These are phyloP conservation scores for Criorhina ranunculi DNA, from an alignment of 2,888 invertebrate genomes.

Conservation along the genomic window DNA sequence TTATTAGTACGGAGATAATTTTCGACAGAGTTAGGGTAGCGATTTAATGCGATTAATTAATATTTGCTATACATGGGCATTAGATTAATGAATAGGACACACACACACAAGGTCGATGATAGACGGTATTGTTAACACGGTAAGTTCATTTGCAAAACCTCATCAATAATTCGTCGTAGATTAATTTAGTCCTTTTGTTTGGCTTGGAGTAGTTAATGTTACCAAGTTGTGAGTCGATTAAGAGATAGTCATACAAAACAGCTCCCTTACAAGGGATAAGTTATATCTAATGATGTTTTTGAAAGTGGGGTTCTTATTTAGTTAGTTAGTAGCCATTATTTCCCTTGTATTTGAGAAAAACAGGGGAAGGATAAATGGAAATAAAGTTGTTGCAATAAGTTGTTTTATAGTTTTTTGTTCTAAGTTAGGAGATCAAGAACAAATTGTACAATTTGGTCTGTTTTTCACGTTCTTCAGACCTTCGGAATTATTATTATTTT, in stretches of 20 bases:
- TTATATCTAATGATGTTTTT: background rate
- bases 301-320: background rate
- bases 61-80: slow-evolving; percentile 1
- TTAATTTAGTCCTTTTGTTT: background rate
- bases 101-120: background rate
- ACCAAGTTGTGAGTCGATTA: background rate
- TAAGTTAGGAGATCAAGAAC: too few relatives aligned
- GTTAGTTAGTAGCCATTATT: too few relatives aligned
- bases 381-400: too few relatives aligned
- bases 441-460: too few relatives aligned
- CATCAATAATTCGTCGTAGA: slow-evolving; percentile 14
- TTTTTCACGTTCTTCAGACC: too few relatives aligned
- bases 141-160: slow-evolving; percentile 4
- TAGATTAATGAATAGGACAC: slow-evolving; percentile 1
- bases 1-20: slow-evolving; percentile 31
- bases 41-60: slow-evolving; percentile 17
- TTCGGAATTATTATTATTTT: too few relatives aligned
- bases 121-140: background rate
- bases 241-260: background rate
- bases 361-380: too few relatives aligned
- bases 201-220: background rate
- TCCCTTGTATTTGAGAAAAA: too few relatives aligned
- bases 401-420: too few relatives aligned
- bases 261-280: background rate
- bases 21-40: background rate